phyloP scores from a whole-genome alignment of 1,140 invertebrate species.

The Kradibia gibbosae region DNA sequence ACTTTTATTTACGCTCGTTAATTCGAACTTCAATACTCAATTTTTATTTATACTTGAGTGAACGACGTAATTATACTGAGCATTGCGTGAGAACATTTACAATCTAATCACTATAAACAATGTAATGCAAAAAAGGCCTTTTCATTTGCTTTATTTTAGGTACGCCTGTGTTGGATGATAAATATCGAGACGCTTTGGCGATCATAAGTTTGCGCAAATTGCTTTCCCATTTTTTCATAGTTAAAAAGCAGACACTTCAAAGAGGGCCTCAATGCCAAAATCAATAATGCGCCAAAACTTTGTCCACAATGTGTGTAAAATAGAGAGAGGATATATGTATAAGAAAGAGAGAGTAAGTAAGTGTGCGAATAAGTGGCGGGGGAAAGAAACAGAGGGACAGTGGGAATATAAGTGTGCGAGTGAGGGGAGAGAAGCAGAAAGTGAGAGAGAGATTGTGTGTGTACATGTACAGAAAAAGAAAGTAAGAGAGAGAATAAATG shows the following conservation, averaged over 20 bases:
- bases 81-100: neutral
- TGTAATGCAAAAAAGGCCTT: neutral
- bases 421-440: too few relatives aligned
- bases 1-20: slow-evolving; percentile 1
- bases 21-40: neutral
- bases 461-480: too few relatives aligned
- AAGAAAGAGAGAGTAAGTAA: too few relatives aligned
- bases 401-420: too few relatives aligned
- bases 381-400: neutral
- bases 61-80: neutral
- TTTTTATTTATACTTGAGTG: neutral
- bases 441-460: too few relatives aligned
- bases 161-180: neutral
- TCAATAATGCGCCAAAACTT: slow-evolving; percentile 29
- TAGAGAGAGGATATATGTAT: neutral
- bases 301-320: neutral
- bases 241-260: slow-evolving; percentile 12
- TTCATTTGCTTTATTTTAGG: too few relatives aligned
- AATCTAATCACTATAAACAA: neutral
- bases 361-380: too few relatives aligned
- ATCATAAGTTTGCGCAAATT: slow-evolving; percentile 1
- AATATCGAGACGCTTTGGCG: neutral
- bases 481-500: too few relatives aligned
- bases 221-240: neutral
- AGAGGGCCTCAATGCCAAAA: slow-evolving; percentile 33